phyloP scores from a whole-genome alignment of 37 sponge, comb jelly and placozoan species.

The Diacarnus erythraeanus region DNA sequence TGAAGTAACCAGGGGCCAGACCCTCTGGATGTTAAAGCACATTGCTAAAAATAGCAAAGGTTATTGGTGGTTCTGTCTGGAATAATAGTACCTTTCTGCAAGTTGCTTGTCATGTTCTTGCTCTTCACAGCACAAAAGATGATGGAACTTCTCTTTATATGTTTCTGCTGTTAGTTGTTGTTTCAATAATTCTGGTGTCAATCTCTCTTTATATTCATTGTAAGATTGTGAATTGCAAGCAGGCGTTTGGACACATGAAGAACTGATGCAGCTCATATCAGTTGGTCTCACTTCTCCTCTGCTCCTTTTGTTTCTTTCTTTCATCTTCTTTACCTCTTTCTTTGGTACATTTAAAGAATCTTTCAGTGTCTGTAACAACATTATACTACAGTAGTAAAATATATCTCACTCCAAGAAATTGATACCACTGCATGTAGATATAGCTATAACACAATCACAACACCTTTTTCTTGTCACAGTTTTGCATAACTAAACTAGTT shows the following conservation, averaged over 20 bases:
- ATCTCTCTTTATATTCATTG: neutral
- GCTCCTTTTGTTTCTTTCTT: constrained; percentile 5
- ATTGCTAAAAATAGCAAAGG: too few species aligned
- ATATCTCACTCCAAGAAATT: neutral
- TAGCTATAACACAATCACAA: neutral
- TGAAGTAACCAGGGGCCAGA: too few species aligned
- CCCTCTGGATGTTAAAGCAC: neutral
- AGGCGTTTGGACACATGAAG: neutral
- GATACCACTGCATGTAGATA: neutral
- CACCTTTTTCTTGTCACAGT: too few species aligned
- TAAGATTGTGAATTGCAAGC: neutral
- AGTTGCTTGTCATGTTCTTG: constrained; percentile 48
- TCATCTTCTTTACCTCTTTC: constrained; percentile 15
- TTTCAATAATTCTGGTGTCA: neutral
- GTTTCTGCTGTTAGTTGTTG: constrained; percentile 28
- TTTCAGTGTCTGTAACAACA: neutral
- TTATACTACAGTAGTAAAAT: neutral
- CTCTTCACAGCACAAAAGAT: constrained; percentile 78
- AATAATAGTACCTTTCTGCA: constrained; percentile 36
- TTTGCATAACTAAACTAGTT: too few species aligned
- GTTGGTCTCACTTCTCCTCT: constrained; percentile 4
- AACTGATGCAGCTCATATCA: neutral
- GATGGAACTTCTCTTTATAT: constrained; percentile 70
- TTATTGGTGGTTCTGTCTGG: too few species aligned
- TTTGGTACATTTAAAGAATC: neutral